These are phyloP conservation scores for Salvelinus sp. DNA, from an alignment of 2,113 vertebrate species.

Conservation along the genomic window DNA sequence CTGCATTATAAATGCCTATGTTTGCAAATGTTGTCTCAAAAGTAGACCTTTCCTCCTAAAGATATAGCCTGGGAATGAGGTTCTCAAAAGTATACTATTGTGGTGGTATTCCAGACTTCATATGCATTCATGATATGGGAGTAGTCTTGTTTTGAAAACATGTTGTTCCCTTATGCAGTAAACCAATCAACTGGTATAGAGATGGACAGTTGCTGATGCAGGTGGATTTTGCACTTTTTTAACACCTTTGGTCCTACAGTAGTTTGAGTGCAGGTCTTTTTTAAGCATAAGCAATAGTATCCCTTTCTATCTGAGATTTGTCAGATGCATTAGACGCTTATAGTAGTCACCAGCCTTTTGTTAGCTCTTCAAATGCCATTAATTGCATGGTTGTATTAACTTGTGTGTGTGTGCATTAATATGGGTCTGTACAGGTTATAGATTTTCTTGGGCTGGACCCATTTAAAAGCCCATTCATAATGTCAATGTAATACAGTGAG, in stretches of 20 bases:
- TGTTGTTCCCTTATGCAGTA: slow-evolving; percentile 48
- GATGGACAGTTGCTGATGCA: slow-evolving; percentile 31
- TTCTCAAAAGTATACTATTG: neutral
- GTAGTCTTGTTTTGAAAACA: neutral
- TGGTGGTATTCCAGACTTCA: slow-evolving; percentile 38
- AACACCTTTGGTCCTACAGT: slow-evolving; percentile 27
- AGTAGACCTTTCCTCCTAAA: no score
- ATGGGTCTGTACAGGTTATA: slow-evolving; percentile 79
- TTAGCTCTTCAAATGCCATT: slow-evolving; percentile 64
- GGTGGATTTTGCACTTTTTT: slow-evolving; percentile 50
- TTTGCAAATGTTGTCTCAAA: no score
- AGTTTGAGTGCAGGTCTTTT: slow-evolving; percentile 42
- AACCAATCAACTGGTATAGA: slow-evolving; percentile 23
- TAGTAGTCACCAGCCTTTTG: slow-evolving; percentile 55
- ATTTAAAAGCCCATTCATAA: slow-evolving; percentile 69
- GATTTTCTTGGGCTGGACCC: slow-evolving; percentile 81
- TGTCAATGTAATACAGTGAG: slow-evolving; percentile 18
- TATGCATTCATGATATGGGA: slow-evolving; percentile 39
- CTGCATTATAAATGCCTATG: no score
- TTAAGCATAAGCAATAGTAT: slow-evolving; percentile 26
- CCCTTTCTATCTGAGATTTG: slow-evolving; percentile 31
- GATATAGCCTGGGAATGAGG: no score
- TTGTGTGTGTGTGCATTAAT: slow-evolving; percentile 36
- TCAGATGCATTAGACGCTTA: slow-evolving; percentile 41
- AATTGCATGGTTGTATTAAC: slow-evolving; percentile 29